Evolutionary conservation across 2,113 vertebrate species (phyloP).

Genomic region (Malurus alboscapulatus): DNA sequence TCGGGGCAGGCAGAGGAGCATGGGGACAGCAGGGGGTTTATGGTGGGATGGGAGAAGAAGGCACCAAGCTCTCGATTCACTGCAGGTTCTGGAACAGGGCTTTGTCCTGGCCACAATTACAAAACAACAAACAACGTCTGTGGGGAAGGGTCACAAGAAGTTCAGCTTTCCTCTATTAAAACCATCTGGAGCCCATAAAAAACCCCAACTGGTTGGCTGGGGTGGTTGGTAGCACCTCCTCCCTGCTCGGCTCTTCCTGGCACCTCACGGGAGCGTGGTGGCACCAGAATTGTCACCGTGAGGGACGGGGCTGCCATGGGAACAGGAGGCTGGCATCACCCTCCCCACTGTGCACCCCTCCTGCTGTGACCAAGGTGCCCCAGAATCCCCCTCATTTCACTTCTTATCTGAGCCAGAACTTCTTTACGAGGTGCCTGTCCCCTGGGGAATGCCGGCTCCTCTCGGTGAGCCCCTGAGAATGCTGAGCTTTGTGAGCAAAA

Average conservation of each 20-base stretch:
- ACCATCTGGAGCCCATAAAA: conserved; percentile 65
- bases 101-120: conserved; percentile 50
- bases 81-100: conserved; percentile 46
- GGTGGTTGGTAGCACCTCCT: conserved; percentile 50
- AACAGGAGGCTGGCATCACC: accelerated
- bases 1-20: neutral
- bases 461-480: neutral
- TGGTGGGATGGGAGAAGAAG: neutral
- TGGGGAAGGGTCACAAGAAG: conserved; percentile 56
- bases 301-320: neutral
- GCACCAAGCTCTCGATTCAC: neutral
- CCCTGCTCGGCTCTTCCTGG: neutral
- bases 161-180: conserved; percentile 65
- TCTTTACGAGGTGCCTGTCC: neutral
- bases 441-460: neutral
- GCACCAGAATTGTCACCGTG: neutral
- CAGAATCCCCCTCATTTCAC: neutral
- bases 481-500: neutral
- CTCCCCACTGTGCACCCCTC: neutral
- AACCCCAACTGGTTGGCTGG: conserved; percentile 29
- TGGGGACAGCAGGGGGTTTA: neutral
- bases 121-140: conserved; percentile 65
- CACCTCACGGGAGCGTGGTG: accelerated
- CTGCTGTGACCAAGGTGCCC: neutral
- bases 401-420: neutral